Evolutionary conservation across 2,113 vertebrate species (phyloP), one percentile per base, ranked within the genome.

Genomic region (Cheirogaleus medius): DNA sequence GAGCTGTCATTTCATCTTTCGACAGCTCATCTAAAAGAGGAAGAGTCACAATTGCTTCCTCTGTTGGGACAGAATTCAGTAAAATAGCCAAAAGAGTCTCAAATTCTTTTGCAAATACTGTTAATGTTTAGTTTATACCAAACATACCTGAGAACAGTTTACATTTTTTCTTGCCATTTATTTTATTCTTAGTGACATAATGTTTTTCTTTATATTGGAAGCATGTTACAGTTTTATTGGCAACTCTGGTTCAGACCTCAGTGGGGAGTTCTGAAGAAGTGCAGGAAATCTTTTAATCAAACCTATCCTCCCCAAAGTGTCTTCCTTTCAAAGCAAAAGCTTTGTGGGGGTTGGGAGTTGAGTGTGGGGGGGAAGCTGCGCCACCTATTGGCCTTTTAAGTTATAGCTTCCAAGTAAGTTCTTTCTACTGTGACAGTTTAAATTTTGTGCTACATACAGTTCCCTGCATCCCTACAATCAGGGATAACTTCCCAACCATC

Each of bases 351-450:
- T 27, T 29, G 60, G 25, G 60, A 10, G 60, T 63, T 63, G 27
- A 39, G 12, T 18, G 5, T 87, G 90, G 93, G 49, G 39, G 58
- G 27, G 42, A 84, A 74, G 63, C 27, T 56, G 78, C 14, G 92
- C 93, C 96, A 97, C 86, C 96, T 97, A 56, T 91, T 87, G 95
- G 90, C 64, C 84, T 68, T 92, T 73, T 86, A 37, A 69, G 74
- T 90, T 95, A 32, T 7, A 15, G 37, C 71, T 92, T 87, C 44
- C 21, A 76, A 68, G 14, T 34, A 42, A 14, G 37, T 77, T 90
- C 14, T 64, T 66, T 56, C 23, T 63, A 4, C 20, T 8, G 8
- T 9, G 25, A 63, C 58, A 52, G 11, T 94, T 93, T 87, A 14
- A 95, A 1, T 94, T 95, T 92, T 93, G 56, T 91, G 73, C 63